phyloP scores from a whole-genome alignment of 2,888 invertebrate species.

The Thymelicus sylvestris region DNA sequence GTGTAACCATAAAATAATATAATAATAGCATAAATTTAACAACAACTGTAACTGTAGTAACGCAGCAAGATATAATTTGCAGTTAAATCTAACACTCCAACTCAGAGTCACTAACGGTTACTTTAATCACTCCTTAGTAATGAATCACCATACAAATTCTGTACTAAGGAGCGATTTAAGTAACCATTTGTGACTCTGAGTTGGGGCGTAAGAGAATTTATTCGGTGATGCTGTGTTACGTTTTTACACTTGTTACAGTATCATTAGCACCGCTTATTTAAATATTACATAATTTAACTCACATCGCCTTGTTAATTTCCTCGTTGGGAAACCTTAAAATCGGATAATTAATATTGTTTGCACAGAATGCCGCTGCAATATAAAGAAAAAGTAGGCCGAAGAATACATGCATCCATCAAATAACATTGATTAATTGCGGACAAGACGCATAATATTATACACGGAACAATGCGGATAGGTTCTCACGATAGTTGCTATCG shows the following conservation, averaged over 20 bases:
- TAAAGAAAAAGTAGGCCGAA: constrained; percentile 40
- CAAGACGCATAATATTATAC: constrained; percentile 13
- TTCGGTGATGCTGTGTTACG: neutral
- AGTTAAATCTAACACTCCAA: no score
- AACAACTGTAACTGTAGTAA: no score
- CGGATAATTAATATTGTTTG: constrained; percentile 41
- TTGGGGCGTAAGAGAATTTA: no score
- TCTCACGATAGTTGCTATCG: constrained; percentile 47
- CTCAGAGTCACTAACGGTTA: no score
- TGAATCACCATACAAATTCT: no score
- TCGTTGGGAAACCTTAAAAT: constrained; percentile 42
- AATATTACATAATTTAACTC: constrained; percentile 17
- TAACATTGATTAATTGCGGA: constrained; percentile 32
- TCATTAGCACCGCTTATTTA: constrained; percentile 24
- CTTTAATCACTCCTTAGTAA: no score
- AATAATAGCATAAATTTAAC: no score
- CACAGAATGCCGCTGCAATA: constrained; percentile 32
- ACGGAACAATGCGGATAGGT: constrained; percentile 48
- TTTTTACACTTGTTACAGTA: constrained; percentile 16
- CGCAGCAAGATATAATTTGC: no score
- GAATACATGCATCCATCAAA: constrained; percentile 43
- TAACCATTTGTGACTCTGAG: no score
- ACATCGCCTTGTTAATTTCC: constrained; percentile 34
- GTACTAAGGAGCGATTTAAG: no score
- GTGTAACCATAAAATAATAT: no score